phyloP scores from a whole-genome alignment of 2,888 invertebrate species.

The Rapana venosa region DNA sequence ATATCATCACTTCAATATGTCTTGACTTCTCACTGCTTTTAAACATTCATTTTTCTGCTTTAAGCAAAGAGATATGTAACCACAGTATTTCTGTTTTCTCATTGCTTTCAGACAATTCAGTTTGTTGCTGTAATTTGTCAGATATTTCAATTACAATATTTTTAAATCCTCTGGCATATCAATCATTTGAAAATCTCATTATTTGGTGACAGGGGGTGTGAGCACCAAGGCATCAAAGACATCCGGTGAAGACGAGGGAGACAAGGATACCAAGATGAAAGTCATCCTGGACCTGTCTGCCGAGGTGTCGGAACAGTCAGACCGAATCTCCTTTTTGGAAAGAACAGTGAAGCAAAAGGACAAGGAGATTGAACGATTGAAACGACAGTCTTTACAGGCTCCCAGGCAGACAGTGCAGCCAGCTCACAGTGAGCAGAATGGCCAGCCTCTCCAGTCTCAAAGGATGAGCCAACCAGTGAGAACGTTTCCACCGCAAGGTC shows the following conservation, averaged over 20 bases:
- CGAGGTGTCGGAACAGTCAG: constrained; percentile 67
- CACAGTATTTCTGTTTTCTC: too few species aligned
- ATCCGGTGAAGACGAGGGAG: neutral
- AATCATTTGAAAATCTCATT: too few species aligned
- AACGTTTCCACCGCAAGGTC: neutral
- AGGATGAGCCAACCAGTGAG: neutral
- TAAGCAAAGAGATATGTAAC: too few species aligned
- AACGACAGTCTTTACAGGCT: neutral
- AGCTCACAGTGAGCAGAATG: neutral
- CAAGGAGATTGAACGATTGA: constrained; percentile 50
- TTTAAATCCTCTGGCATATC: too few species aligned
- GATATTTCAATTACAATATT: too few species aligned
- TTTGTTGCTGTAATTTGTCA: too few species aligned
- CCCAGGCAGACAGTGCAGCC: neutral
- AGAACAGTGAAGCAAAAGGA: constrained; percentile 59
- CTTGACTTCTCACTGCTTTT: too few species aligned
- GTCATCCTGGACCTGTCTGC: constrained; percentile 69
- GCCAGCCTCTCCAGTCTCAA: neutral
- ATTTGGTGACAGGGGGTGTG: neutral
- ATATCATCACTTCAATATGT: too few species aligned
- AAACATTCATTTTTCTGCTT: too few species aligned
- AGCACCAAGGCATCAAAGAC: neutral
- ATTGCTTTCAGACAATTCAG: too few species aligned
- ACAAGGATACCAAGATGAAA: constrained; percentile 42
- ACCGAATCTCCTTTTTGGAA: constrained; percentile 62